Conservation (phyloP, 2,113 vertebrate species). For the Chloropsis hardwickii region DNA sequence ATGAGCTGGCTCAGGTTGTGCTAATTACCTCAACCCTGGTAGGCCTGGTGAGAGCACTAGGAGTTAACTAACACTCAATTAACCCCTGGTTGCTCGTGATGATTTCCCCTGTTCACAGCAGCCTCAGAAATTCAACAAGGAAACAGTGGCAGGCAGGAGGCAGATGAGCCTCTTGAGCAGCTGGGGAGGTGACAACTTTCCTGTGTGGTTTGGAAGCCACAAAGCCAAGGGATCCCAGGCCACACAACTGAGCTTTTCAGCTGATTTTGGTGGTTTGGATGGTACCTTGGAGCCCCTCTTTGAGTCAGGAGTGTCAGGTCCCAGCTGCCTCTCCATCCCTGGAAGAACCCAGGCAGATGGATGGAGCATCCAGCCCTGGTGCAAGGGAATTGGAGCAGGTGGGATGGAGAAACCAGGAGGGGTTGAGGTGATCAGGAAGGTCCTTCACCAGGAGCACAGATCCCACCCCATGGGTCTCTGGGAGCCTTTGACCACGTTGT, state of each 20-base stretch:
- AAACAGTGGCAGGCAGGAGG: not conserved
- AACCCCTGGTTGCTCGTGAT: not conserved
- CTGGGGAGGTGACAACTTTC: not conserved
- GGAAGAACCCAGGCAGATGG: not conserved
- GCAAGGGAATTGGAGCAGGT: not conserved
- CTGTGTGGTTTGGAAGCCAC: fast-evolving
- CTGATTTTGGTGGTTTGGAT: not conserved
- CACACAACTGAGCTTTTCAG: not conserved
- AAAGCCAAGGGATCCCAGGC: not conserved
- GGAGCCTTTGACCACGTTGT: not conserved
- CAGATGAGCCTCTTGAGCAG: not conserved
- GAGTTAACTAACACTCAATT: constrained; percentile 48
- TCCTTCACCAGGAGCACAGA: not conserved
- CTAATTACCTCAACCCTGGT: constrained; percentile 27
- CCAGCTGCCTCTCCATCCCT: not conserved
- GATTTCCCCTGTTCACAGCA: not conserved
- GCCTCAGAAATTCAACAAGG: not conserved
- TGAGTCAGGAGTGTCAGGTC: not conserved
- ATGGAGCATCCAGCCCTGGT: not conserved
- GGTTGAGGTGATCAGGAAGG: not conserved
- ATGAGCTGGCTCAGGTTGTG: constrained; percentile 29
- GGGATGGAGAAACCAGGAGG: not conserved
- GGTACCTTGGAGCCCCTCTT: not conserved
- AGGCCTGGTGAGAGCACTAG: not conserved
- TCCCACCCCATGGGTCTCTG: fast-evolving